Evolutionary conservation across 1,140 invertebrate species (phyloP).

Genomic region (Drosophila ananassae): DNA sequence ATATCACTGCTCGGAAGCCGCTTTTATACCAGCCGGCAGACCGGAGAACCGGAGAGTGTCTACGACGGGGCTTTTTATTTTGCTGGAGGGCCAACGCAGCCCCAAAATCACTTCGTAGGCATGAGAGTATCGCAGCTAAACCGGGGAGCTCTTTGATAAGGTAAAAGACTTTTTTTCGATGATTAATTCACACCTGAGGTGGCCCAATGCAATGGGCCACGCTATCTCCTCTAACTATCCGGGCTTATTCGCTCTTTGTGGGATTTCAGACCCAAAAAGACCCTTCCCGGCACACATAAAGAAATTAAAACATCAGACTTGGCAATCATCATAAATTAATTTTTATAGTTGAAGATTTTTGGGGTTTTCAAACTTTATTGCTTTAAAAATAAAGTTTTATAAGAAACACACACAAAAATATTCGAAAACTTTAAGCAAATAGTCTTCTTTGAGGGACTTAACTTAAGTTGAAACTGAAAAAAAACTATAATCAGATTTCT

Average conservation of each 20-base stretch:
- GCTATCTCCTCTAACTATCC: conserved; percentile 1
- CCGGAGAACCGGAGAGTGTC: conserved; percentile 3
- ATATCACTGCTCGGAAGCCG: conserved; percentile 24
- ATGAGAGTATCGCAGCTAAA: conserved; percentile 20
- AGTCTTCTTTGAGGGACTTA: no score
- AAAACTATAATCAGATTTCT: conserved; percentile 2
- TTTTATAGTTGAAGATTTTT: neutral
- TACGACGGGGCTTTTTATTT: conserved; percentile 62
- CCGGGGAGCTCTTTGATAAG: conserved; percentile 50
- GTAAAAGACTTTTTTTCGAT: conserved; percentile 10
- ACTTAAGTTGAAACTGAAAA: no score
- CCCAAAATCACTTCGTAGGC: conserved; percentile 28
- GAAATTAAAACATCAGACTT: neutral
- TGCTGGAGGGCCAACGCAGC: conserved; percentile 13
- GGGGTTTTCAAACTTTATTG: neutral
- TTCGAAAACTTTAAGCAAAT: no score
- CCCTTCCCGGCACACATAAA: neutral
- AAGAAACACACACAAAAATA: neutral
- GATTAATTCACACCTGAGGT: conserved; percentile 44
- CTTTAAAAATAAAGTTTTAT: neutral
- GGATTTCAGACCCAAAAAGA: neutral
- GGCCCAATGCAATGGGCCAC: conserved; percentile 4
- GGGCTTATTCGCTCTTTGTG: conserved; percentile 6
- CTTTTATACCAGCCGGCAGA: conserved; percentile 59
- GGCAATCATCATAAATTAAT: neutral